phyloP scores from a whole-genome alignment of 1,140 invertebrate genomes.

The Orchestia grillus region DNA sequence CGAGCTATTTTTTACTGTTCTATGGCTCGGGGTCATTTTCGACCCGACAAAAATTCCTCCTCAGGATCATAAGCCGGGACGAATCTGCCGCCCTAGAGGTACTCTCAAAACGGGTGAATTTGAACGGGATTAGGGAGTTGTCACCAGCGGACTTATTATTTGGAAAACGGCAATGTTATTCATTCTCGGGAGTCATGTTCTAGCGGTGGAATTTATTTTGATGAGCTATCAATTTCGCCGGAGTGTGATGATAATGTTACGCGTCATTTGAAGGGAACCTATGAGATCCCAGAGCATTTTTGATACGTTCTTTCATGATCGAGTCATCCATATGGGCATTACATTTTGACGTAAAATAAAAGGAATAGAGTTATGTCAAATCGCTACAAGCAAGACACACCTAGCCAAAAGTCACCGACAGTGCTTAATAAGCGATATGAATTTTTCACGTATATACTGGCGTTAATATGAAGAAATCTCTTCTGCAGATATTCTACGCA shows the following conservation, averaged over 20 bases:
- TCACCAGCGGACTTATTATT: neutral
- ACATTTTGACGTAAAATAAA: neutral
- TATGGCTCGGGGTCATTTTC: constrained; percentile 15
- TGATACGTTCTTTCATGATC: neutral
- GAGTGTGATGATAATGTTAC: neutral
- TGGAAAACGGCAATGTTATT: neutral
- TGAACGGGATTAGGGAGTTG: neutral
- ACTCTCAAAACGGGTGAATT: neutral
- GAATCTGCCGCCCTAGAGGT: neutral
- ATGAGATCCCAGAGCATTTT: neutral
- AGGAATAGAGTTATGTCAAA: neutral
- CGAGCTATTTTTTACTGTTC: neutral
- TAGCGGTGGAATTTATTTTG: neutral
- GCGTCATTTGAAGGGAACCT: neutral
- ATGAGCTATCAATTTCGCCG: neutral
- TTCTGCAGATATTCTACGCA: neutral
- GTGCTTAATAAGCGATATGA: neutral
- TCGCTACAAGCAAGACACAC: neutral
- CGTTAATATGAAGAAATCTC: too few relatives aligned
- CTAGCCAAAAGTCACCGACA: neutral
- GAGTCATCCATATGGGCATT: neutral
- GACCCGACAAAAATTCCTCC: neutral
- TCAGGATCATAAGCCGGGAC: constrained; percentile 4
- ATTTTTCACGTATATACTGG: neutral
- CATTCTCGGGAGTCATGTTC: neutral